Evolutionary conservation across 2,888 invertebrate species (phyloP), one percentile per base, ranked within the genome.

Genomic region (Drosophila sordidula): DNA sequence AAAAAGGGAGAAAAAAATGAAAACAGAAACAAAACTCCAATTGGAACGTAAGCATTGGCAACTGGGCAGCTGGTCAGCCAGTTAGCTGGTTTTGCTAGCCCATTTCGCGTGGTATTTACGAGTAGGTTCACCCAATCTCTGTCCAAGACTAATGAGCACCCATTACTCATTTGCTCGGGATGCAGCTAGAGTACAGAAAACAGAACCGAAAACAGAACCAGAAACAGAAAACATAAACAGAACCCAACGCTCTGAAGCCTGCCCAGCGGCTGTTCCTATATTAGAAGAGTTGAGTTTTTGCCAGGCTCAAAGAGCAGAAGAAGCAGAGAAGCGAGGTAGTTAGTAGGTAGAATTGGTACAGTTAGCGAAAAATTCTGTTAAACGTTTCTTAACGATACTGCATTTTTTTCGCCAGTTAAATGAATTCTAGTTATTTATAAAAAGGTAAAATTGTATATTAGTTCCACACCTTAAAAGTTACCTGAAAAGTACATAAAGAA

Each of bases 71-170:
- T 16, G 8, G 9, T 16, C 41, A n/a, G 18, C 22, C 3, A 12
- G 38, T 42, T 41, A 42, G 9, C 29, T 38, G 39, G 29, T 39
- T 44, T 38, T 25, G 32, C 22, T 36, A n/a, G 36, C 9, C 18
- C 32, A n/a, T 54, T 63, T 41, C 34, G 42, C 45, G 42, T 63
- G 55, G 44, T 68, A 70, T 61, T 58, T 65, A 65, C 58, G 55
- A 65, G 45, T 46, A 46, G 66, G 59, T 62, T 57, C 46, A 52
- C 50, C 66, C 67, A 56, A 56, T 66, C 51, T 59, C 76, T 54
- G 62, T 47, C 42, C 59, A 72, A 73, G 87, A 87, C 87, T 87
- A 87, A 82, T 87, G 87, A 87, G 84, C 70, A 44, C 44, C 67
- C 81, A 80, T 82, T 87, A 83, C 64, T 87, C 74, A 81, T 71